Evolutionary conservation across 1,140 invertebrate genomes (phyloP), one percentile per base, ranked within the genome.

Genomic region (Limonius californicus): DNA sequence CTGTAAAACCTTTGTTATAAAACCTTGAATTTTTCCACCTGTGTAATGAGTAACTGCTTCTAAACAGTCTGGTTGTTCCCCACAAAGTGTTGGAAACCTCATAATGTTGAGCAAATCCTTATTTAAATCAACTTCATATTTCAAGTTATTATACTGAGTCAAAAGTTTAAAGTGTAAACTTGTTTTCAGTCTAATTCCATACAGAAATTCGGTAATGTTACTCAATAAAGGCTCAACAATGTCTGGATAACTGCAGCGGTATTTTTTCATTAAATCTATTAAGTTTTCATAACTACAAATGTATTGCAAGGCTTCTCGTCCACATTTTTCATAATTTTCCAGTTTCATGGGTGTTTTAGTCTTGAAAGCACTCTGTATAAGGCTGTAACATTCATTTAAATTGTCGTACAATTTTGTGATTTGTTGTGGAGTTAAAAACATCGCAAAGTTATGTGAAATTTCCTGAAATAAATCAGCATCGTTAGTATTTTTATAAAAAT

Each of bases 221-320:
- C 75, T 73, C 7, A 87, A 73, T 12, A 89, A 70, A 1, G 87
- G 86, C 39, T 83, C 77, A 0, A 85, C 79, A 14, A 90, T 77
- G 70, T 90, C 89, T 0, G 87, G 87, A 71, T 87, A 90, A 12
- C 79, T 82, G 6, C 79, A 70, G 1, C 81, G 74, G 67, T 82
- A 89, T n/a, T 65, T 70, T 20, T 50, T 20, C 12, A 62, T 45
- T 15, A 57, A 6, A 20, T 6, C 12, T 4, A 45, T 18, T 45
- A 45, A 45, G 12, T 18, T 45, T 27, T 27, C 23, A 27, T 3
- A 27, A 27, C 23, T 9, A 27, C 6, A 45, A 2, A 45, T 45
- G 42, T 45, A 18, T n/a, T 45, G 42, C 42, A 45, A 8, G 4
- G n/a, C n/a, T 50, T 18, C 45, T 18, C 19, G 2, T 14, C 8